A percentile compares a stretch with the other conserved stretches of the same genome.
phyloP scores from a whole-genome alignment of 2,797 vertebrate genomes.

The Cetoscarus ocellatus region DNA sequence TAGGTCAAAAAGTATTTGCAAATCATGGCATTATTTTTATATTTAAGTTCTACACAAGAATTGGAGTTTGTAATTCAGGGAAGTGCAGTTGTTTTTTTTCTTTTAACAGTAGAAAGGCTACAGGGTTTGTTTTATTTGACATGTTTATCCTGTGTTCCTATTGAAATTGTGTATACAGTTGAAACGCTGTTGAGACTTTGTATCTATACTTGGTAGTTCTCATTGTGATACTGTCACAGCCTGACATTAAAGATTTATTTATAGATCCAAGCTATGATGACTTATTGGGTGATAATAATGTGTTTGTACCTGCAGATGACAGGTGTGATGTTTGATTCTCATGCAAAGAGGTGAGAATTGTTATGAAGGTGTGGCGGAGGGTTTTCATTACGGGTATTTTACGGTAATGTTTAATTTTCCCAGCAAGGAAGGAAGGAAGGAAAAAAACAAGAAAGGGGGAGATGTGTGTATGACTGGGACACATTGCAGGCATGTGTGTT shows the following conservation, averaged over 20 bases:
- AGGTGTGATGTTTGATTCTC: conserved; percentile 23
- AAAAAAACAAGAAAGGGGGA: not conserved
- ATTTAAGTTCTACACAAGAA: too few species aligned
- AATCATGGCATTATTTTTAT: too few species aligned
- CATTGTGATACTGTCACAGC: not conserved
- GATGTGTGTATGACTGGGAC: not conserved
- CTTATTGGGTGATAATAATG: conserved; percentile 35
- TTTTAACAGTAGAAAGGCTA: too few species aligned
- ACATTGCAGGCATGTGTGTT: not conserved
- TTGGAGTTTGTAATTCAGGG: too few species aligned
- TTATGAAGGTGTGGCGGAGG: conserved; percentile 24
- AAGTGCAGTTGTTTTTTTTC: too few species aligned
- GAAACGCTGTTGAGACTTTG: too few species aligned
- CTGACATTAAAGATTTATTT: conserved; percentile 13
- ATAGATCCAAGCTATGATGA: conserved; percentile 14
- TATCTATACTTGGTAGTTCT: not conserved
- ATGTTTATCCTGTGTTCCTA: too few species aligned
- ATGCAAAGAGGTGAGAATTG: conserved; percentile 1
- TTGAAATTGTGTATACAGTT: too few species aligned
- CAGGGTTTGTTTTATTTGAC: too few species aligned
- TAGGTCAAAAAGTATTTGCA: too few species aligned
- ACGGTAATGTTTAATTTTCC: conserved; percentile 5
- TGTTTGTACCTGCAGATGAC: conserved; percentile 20
- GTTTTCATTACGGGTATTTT: conserved; percentile 14
- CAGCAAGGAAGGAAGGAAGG: not conserved